Evolutionary conservation across 2,888 invertebrate genomes (phyloP).

Genomic region (Mesorhabditis belari): DNA sequence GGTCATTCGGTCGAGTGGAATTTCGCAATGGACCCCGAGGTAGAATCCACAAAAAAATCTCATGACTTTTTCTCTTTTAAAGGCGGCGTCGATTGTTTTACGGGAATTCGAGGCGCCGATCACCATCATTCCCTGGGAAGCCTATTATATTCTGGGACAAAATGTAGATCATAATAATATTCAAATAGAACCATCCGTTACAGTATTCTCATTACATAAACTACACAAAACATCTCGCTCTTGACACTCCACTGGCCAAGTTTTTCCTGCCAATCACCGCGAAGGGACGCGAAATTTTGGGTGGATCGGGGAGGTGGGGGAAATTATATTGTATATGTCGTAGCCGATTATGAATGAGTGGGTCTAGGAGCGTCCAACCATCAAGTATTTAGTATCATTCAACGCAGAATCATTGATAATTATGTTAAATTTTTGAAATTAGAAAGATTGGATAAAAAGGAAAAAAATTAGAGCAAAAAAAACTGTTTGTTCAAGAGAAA

Average conservation of each 20-base stretch:
- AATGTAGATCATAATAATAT: not conserved
- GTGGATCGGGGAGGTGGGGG: not conserved
- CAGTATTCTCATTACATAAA: not conserved
- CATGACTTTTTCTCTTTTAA: no score
- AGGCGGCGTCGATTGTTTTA: conserved; percentile 68
- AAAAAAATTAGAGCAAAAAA: no score
- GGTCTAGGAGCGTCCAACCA: no score
- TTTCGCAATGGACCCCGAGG: conserved; percentile 72
- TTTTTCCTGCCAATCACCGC: not conserved
- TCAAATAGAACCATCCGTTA: not conserved
- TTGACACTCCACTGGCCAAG: not conserved
- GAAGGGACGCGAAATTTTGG: not conserved
- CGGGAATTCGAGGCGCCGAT: conserved; percentile 61
- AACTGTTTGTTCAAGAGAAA: no score
- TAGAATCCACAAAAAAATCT: no score
- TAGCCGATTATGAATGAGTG: no score
- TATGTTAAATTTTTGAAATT: no score
- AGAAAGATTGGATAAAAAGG: no score
- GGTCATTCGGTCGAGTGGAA: conserved; percentile 67
- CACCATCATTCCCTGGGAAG: conserved; percentile 68
- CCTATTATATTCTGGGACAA: conserved; percentile 14
- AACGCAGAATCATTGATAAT: no score
- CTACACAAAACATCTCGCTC: not conserved
- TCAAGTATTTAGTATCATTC: no score
- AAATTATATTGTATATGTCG: no score